Conservation (phyloP, 2,797 vertebrate genomes). For the Nasua narica region DNA sequence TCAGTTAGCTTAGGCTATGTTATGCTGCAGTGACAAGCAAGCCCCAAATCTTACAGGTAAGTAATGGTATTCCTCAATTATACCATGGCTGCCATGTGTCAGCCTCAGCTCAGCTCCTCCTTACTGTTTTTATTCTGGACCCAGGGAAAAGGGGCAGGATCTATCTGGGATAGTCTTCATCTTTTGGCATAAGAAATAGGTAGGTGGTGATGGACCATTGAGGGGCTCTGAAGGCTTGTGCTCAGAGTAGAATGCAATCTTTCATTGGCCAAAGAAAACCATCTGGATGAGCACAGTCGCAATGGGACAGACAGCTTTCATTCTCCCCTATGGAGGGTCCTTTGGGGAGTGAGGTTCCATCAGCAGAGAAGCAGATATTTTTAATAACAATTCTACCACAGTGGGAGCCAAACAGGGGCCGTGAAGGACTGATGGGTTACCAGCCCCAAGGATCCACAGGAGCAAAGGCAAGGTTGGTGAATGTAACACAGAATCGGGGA, state of each 20-base stretch:
- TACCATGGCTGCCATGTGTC: background rate
- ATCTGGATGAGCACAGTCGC: background rate
- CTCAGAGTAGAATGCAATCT: background rate
- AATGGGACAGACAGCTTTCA: no score
- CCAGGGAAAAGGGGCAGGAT: background rate
- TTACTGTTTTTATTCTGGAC: background rate
- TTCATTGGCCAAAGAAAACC: background rate
- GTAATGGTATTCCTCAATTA: background rate
- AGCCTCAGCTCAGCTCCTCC: background rate
- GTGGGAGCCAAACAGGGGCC: background rate
- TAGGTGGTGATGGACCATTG: background rate
- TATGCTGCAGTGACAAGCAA: background rate
- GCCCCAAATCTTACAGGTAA: no score
- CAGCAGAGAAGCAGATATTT: background rate
- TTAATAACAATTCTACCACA: background rate
- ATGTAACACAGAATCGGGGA: background rate
- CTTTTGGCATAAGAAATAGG: background rate
- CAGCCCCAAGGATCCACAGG: background rate
- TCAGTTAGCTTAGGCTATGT: background rate
- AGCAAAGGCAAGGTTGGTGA: background rate
- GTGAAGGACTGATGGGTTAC: background rate
- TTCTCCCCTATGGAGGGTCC: background rate
- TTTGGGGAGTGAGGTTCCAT: background rate
- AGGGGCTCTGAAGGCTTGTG: background rate
- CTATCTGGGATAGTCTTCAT: background rate